Evolutionary conservation across 2,797 vertebrate species (phyloP).

Genomic region (Myotis planiceps): DNA sequence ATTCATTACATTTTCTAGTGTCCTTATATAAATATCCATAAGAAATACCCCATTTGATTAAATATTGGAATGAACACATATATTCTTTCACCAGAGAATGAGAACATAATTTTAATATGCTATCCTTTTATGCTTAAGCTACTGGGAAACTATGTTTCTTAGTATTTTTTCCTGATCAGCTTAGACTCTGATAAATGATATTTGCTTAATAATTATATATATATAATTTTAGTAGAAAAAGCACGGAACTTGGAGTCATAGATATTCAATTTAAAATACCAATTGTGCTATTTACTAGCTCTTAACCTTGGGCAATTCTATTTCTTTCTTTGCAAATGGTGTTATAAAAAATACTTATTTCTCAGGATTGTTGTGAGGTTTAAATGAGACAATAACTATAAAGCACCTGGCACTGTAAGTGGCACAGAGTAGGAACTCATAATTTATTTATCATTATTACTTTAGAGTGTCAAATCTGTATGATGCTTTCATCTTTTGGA

Average conservation of each 20-base stretch:
- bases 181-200: not conserved
- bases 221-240: slow-evolving; percentile 2
- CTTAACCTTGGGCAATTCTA: not conserved
- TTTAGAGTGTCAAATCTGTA: slow-evolving; percentile 18
- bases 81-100: slow-evolving; percentile 36
- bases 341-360: slow-evolving; percentile 1
- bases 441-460: not conserved
- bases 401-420: not conserved
- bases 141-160: not conserved
- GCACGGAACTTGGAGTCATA: not conserved
- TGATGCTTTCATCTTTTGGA: not conserved
- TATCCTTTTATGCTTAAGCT: not conserved
- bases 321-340: slow-evolving; percentile 1
- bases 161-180: slow-evolving; percentile 6
- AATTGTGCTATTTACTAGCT: not conserved
- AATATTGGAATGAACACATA: not conserved
- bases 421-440: not conserved
- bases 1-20: not conserved
- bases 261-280: slow-evolving; percentile 20
- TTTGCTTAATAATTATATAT: slow-evolving; percentile 8
- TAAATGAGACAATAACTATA: slow-evolving; percentile 1
- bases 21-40: not conserved
- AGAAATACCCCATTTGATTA: not conserved
- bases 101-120: not conserved
- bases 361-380: not conserved